phyloP scores from a whole-genome alignment of 2,797 vertebrate species.

The Myotis planiceps region DNA sequence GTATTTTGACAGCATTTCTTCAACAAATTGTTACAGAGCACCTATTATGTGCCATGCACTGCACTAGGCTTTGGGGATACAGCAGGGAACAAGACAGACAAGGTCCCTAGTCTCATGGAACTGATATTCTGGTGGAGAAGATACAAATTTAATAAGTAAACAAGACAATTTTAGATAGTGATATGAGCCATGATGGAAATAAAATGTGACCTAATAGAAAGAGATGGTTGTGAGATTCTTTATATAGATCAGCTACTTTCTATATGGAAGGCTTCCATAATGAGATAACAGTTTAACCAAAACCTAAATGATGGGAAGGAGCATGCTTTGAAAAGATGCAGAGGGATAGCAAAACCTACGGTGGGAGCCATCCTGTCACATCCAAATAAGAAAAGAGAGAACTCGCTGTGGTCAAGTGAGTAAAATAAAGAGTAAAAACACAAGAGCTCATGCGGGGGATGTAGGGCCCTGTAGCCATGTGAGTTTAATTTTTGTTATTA shows the following conservation, averaged over 20 bases:
- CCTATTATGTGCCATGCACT: background rate
- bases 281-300: background rate
- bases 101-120: background rate
- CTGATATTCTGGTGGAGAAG: background rate
- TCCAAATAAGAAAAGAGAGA: background rate
- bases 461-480: background rate
- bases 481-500: background rate
- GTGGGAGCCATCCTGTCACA: background rate
- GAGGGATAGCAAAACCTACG: background rate
- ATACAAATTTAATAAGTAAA: background rate
- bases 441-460: background rate
- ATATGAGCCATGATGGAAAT: background rate
- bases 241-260: background rate
- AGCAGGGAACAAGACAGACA: background rate
- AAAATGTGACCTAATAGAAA: background rate
- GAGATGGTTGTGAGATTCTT: background rate
- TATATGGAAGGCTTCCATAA: background rate
- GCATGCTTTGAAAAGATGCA: background rate
- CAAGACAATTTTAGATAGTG: background rate
- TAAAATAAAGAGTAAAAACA: background rate
- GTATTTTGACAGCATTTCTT: background rate
- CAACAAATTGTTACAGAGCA: background rate
- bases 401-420: background rate
- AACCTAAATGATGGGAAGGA: background rate
- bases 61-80: background rate